These are phyloP conservation scores for Brassicogethes aeneus DNA, from an alignment of 2,888 invertebrate genomes.

Conservation along the genomic window DNA sequence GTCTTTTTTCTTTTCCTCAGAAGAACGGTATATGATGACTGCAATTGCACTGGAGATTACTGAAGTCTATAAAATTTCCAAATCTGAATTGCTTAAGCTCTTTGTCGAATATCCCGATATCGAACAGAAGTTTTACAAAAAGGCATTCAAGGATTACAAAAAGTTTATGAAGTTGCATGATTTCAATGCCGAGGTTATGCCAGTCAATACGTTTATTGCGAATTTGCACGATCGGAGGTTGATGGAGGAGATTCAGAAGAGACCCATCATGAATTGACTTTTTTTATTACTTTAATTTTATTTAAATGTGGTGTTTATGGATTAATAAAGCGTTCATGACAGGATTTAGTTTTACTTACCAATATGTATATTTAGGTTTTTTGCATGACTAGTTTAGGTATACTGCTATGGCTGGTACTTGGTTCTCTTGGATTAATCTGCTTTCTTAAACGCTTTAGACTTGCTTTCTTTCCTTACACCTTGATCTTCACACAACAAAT, in stretches of 20 bases:
- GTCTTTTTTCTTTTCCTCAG: constrained; percentile 18
- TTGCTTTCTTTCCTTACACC: too few species aligned
- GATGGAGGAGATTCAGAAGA: constrained; percentile 11
- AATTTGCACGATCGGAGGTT: constrained; percentile 12
- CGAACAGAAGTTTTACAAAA: constrained; percentile 34
- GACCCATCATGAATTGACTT: constrained; percentile 6
- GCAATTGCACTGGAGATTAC: constrained; percentile 32
- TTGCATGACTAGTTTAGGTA: too few species aligned
- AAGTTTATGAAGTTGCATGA: not conserved
- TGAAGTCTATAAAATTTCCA: constrained; percentile 29
- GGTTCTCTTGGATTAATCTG: too few species aligned
- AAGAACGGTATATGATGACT: constrained; percentile 13
- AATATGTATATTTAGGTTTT: too few species aligned
- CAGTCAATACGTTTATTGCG: not conserved
- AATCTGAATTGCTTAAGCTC: constrained; percentile 20
- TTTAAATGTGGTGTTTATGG: too few species aligned
- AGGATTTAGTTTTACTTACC: too few species aligned
- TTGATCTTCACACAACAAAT: too few species aligned
- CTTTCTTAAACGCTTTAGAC: too few species aligned
- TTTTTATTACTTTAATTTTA: not conserved
- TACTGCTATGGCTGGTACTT: too few species aligned
- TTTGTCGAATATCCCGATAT: constrained; percentile 33
- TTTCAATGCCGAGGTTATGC: not conserved
- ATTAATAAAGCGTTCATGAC: too few species aligned
- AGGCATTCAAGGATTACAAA: constrained; percentile 32